Percentiles rank a stretch among this genome's conserved stretches.
Conservation (phyloP, 30 jellyfish, hydroid and myxozoan species). For the Pseudorhiza aurosa region DNA sequence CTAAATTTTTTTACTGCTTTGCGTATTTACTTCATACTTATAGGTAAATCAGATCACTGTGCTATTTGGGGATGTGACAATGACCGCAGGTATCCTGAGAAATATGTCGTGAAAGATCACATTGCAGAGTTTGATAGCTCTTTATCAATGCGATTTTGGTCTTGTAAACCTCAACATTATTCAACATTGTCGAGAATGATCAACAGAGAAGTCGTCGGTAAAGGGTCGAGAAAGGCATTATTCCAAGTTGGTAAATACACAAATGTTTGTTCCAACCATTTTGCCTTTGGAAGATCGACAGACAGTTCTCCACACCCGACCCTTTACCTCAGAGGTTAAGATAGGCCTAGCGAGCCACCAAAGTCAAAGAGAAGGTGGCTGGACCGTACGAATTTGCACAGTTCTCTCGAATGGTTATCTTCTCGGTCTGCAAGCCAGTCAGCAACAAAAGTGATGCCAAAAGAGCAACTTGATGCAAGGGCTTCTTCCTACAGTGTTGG, state of each 20-base stretch:
- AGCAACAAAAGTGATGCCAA: too few relatives aligned
- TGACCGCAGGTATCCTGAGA: slow-evolving; percentile 43
- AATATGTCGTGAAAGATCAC: slow-evolving; percentile 15
- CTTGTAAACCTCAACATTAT: slow-evolving; percentile 11
- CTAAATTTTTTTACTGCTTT: too few relatives aligned
- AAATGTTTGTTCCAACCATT: slow-evolving; percentile 31
- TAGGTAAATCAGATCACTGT: slow-evolving; percentile 25
- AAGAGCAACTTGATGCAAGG: too few relatives aligned
- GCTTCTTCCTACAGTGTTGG: too few relatives aligned
- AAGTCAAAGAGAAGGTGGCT: slow-evolving; percentile 35
- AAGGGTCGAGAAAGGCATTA: slow-evolving; percentile 3
- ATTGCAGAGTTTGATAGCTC: slow-evolving; percentile 22
- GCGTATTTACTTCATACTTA: background rate
- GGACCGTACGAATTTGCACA: slow-evolving; percentile 17
- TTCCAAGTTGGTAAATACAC: slow-evolving; percentile 26
- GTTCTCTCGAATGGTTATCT: too few relatives aligned
- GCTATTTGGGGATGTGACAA: slow-evolving; percentile 45
- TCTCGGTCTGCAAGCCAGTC: too few relatives aligned
- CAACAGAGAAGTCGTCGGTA: slow-evolving; percentile 26
- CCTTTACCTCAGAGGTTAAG: slow-evolving; percentile 11
- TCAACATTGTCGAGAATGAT: slow-evolving; percentile 21
- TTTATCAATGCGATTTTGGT: slow-evolving; percentile 16
- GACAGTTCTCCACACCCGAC: slow-evolving; percentile 43
- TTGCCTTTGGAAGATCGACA: slow-evolving; percentile 17
- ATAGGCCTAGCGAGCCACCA: slow-evolving; percentile 23